A percentile compares a stretch with the other conserved stretches of the same genome.
Evolutionary conservation across 2,888 invertebrate species (phyloP).

Genomic region (Eupeodes luniger): DNA sequence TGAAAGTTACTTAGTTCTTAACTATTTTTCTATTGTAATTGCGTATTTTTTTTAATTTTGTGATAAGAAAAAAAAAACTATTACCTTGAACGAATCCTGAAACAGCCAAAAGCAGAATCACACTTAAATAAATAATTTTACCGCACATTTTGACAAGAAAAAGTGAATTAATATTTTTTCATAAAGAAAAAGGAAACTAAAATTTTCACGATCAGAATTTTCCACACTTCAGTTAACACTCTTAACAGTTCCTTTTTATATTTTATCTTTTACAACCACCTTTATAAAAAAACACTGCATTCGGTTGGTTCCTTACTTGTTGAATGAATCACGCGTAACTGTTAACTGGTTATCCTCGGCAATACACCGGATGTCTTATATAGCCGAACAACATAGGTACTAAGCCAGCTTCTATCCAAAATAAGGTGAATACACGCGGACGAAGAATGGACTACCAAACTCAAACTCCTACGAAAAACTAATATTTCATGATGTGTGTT

Average conservation of each 20-base stretch:
- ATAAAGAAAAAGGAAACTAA: conserved; percentile 8
- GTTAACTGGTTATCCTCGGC: conserved; percentile 73
- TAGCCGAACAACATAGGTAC: conserved; percentile 32
- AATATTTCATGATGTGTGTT: conserved; percentile 18
- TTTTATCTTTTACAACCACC: conserved; percentile 34
- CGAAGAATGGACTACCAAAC: conserved; percentile 15
- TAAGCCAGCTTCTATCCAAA: conserved; percentile 32
- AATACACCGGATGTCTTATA: conserved; percentile 68
- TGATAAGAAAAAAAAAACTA: not conserved
- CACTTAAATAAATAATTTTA: conserved; percentile 56
- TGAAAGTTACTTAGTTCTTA: too few relatives aligned
- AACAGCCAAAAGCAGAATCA: conserved; percentile 49
- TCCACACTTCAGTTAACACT: conserved; percentile 9
- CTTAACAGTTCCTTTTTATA: conserved; percentile 33
- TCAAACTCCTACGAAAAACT: conserved; percentile 30
- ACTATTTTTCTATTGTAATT: too few relatives aligned
- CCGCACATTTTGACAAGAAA: conserved; percentile 47
- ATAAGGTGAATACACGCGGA: conserved; percentile 45
- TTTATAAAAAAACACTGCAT: conserved; percentile 29
- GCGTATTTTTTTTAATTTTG: too few relatives aligned
- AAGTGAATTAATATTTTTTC: conserved; percentile 1
- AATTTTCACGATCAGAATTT: conserved; percentile 38
- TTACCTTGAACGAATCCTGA: conserved; percentile 66
- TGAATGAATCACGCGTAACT: conserved; percentile 73
- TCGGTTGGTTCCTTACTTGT: conserved; percentile 57